Percentiles rank a stretch among this genome's conserved stretches.
Evolutionary conservation across 2,797 vertebrate genomes (phyloP).

Genomic region (Eurystomus glaucurus): DNA sequence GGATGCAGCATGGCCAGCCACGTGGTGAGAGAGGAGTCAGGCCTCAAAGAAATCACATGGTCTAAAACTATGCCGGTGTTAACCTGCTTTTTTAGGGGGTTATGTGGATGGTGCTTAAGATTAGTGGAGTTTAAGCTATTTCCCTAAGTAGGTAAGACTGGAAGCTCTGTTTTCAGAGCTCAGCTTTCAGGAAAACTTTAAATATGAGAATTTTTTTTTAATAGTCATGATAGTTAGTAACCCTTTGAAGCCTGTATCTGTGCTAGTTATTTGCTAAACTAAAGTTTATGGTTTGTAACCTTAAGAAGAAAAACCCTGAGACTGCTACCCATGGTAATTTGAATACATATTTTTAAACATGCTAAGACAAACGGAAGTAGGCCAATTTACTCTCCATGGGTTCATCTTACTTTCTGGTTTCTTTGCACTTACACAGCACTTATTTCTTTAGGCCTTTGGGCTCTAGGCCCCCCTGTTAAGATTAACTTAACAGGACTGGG

Average conservation of each 20-base stretch:
- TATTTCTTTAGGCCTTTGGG: neutral
- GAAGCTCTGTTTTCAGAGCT: neutral
- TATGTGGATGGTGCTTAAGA: neutral
- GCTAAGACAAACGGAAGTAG: neutral
- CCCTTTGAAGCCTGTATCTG: neutral
- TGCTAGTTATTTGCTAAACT: neutral
- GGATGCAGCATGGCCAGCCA: neutral
- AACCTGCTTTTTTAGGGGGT: neutral
- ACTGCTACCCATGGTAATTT: neutral
- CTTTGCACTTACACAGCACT: neutral
- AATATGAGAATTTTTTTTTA: neutral
- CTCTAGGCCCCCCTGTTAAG: neutral
- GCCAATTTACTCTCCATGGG: neutral
- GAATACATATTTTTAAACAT: neutral
- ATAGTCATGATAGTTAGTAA: neutral
- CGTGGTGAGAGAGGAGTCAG: neutral
- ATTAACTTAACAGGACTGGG: neutral
- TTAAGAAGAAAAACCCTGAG: neutral
- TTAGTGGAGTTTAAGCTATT: neutral
- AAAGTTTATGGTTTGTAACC: neutral
- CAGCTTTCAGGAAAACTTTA: neutral
- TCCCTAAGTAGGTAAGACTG: neutral
- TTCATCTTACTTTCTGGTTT: neutral
- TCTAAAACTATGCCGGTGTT: neutral
- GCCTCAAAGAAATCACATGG: neutral